These are phyloP conservation scores for Vultur gryphus DNA, from an alignment of 2,797 vertebrate species.

Conservation along the genomic window DNA sequence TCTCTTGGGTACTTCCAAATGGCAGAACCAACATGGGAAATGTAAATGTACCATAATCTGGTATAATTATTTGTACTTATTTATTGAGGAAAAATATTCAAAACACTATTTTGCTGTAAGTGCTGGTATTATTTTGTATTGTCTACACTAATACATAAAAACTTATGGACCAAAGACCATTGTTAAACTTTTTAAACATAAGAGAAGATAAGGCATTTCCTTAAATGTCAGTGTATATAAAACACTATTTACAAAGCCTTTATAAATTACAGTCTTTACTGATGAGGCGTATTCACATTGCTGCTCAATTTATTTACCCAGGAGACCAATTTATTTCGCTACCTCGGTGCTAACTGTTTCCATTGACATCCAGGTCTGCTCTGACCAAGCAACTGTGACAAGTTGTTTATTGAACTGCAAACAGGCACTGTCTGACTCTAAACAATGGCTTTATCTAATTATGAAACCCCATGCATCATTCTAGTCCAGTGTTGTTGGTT, in stretches of 20 bases:
- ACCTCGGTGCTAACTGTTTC: conserved; percentile 76
- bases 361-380: conserved; percentile 80
- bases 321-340: conserved; percentile 85
- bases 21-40: not conserved
- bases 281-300: conserved; percentile 72
- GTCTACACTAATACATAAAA: not conserved
- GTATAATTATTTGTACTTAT: not conserved
- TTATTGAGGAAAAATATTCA: not conserved
- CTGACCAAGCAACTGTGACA: conserved; percentile 83
- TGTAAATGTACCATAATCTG: not conserved
- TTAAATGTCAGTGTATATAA: conserved; percentile 61
- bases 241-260: conserved; percentile 70
- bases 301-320: conserved; percentile 80
- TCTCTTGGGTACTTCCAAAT: not conserved
- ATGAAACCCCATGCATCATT: conserved; percentile 66
- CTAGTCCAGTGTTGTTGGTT: conserved; percentile 55
- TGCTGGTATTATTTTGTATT: not conserved
- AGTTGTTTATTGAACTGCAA: conserved; percentile 86
- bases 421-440: conserved; percentile 74
- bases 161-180: not conserved
- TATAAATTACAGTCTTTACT: conserved; percentile 75
- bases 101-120: not conserved
- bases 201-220: conserved; percentile 43
- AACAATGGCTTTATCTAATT: conserved; percentile 83
- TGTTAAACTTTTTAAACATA: not conserved